Evolutionary conservation across 2,888 invertebrate genomes (phyloP).

Genomic region (Blastobasis adustella): DNA sequence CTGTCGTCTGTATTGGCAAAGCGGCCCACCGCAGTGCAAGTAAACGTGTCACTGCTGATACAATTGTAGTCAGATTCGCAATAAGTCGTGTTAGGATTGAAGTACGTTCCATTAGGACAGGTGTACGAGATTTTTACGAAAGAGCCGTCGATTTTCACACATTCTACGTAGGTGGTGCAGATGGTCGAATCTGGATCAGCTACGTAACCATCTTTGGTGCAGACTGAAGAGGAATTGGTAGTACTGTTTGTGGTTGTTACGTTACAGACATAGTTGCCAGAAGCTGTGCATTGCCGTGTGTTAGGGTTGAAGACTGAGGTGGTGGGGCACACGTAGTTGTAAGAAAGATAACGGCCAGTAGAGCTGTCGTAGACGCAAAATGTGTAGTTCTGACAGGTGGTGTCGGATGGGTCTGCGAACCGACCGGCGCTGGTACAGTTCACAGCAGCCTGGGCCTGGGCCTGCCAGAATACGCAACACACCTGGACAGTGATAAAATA

Average conservation of each 20-base stretch:
- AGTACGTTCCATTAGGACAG: constrained; percentile 45
- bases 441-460: constrained; percentile 27
- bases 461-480: constrained; percentile 15
- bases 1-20: constrained; percentile 49
- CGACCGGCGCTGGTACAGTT: constrained; percentile 27
- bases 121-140: constrained; percentile 34
- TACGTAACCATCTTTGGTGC: constrained; percentile 44
- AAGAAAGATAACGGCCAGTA: constrained; percentile 16
- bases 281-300: constrained; percentile 37
- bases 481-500: constrained; percentile 14
- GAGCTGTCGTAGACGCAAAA: constrained; percentile 23
- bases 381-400: constrained; percentile 34
- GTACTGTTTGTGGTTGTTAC: constrained; percentile 20
- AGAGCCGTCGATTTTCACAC: constrained; percentile 39
- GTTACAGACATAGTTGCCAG: constrained; percentile 42
- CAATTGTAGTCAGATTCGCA: constrained; percentile 52
- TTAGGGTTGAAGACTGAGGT: constrained; percentile 55
- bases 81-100: constrained; percentile 43
- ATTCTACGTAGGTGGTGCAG: constrained; percentile 48
- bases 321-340: constrained; percentile 51
- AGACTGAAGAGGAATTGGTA: constrained; percentile 26
- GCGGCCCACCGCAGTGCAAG: constrained; percentile 51
- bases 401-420: constrained; percentile 30
- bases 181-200: constrained; percentile 42
- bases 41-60: constrained; percentile 24